Evolutionary conservation across 35 echinoderm and acorn worm genomes (phyloP).

Genomic region (Heliocidaris erythrogramma): DNA sequence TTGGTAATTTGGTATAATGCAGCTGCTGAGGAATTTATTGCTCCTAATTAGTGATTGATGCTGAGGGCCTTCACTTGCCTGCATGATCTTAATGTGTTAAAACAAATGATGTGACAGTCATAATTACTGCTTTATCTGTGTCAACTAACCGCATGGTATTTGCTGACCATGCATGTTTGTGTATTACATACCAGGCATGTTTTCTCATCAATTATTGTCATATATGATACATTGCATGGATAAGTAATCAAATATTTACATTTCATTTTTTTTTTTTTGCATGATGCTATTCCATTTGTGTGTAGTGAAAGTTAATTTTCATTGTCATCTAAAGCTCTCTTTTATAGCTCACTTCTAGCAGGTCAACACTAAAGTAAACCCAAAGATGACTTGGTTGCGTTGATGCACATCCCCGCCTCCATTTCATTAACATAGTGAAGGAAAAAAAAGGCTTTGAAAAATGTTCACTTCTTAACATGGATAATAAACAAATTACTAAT

Average conservation of each 20-base stretch:
- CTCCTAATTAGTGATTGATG: not conserved
- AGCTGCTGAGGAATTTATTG: not conserved
- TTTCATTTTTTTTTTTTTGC: not conserved
- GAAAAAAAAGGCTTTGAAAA: no score
- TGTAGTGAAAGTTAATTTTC: not conserved
- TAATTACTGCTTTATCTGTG: not conserved
- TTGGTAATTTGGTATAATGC: not conserved
- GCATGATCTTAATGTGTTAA: not conserved
- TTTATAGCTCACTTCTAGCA: no score
- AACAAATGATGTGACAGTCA: not conserved
- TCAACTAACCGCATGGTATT: not conserved
- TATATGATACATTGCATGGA: not conserved
- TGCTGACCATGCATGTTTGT: not conserved
- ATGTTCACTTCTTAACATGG: no score
- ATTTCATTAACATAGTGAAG: no score
- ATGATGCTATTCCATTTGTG: not conserved
- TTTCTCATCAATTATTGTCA: not conserved
- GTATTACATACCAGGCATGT: not conserved
- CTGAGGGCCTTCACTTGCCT: not conserved
- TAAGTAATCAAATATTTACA: not conserved
- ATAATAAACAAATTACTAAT: not conserved
- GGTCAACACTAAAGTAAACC: no score
- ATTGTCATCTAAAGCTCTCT: not conserved
- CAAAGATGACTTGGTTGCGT: no score
- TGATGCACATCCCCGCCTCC: no score